Conservation (phyloP, 2,888 invertebrate species). For the Quadroppia sp. region DNA sequence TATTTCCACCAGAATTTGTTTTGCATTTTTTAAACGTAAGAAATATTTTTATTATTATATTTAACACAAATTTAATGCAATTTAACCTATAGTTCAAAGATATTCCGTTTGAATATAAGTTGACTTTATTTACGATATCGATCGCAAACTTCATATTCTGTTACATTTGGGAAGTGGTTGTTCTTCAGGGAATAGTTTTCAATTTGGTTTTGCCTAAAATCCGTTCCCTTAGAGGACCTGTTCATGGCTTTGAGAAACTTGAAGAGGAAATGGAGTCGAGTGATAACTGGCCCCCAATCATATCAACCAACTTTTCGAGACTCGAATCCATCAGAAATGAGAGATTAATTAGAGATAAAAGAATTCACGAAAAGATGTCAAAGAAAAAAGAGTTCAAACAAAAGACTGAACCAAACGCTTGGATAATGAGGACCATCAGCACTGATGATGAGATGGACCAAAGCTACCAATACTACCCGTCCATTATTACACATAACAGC, state of each 20-base stretch:
- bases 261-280: constrained; percentile 40
- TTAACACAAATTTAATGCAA: background rate
- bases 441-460: background rate
- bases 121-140: constrained; percentile 45
- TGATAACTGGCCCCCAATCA: constrained; percentile 46
- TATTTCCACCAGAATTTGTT: constrained; percentile 51
- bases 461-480: background rate
- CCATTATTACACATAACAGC: background rate
- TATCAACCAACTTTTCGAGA: background rate
- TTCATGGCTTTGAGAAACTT: constrained; percentile 44
- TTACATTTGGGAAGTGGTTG: constrained; percentile 47
- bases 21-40: constrained; percentile 52
- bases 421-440: constrained; percentile 7
- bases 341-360: background rate
- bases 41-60: background rate
- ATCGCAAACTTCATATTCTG: constrained; percentile 46
- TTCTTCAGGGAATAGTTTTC: constrained; percentile 30
- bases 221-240: constrained; percentile 43
- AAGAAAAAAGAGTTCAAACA: background rate
- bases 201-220: constrained; percentile 42
- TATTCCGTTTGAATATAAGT: constrained; percentile 46
- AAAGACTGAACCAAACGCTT: background rate
- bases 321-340: background rate
- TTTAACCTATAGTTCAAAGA: constrained; percentile 44
- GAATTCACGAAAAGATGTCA: background rate